These are phyloP conservation scores for Pagrus major DNA, from an alignment of 2,113 vertebrate genomes.

Conservation along the genomic window DNA sequence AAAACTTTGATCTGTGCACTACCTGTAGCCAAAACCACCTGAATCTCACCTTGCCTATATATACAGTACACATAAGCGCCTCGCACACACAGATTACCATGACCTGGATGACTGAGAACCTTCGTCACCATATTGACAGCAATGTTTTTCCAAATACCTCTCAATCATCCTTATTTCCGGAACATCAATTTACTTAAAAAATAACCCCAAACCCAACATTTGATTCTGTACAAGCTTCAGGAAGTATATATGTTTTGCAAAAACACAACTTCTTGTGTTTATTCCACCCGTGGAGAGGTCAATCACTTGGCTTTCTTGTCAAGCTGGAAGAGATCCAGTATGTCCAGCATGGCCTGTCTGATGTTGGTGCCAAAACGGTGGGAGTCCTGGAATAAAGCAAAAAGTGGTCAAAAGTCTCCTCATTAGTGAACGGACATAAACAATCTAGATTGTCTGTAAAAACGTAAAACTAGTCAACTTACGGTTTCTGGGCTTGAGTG, in stretches of 20 bases:
- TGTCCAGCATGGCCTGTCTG: slow-evolving; percentile 90
- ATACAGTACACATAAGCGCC: slow-evolving; percentile 46
- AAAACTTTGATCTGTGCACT: slow-evolving; percentile 62
- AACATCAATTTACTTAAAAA: slow-evolving; percentile 61
- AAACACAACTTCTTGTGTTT: slow-evolving; percentile 38
- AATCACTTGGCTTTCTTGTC: slow-evolving; percentile 87
- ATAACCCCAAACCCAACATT: slow-evolving; percentile 56
- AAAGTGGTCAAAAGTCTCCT: no score
- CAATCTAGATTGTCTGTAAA: background rate
- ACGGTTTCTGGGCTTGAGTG: slow-evolving; percentile 93
- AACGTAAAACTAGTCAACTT: slow-evolving; percentile 55
- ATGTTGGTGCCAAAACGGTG: slow-evolving; percentile 92
- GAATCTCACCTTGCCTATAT: slow-evolving; percentile 32
- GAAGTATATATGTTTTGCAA: slow-evolving; percentile 32
- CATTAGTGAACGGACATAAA: background rate
- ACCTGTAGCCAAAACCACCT: slow-evolving; percentile 42
- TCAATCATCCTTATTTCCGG: slow-evolving; percentile 44
- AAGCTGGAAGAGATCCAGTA: slow-evolving; percentile 85
- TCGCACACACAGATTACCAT: slow-evolving; percentile 22
- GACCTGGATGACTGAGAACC: no score
- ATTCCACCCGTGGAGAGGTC: slow-evolving; percentile 14
- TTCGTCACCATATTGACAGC: slow-evolving; percentile 31
- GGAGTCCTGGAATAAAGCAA: slow-evolving; percentile 86
- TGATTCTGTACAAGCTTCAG: slow-evolving; percentile 60
- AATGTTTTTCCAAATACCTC: slow-evolving; percentile 47